Evolutionary conservation across 1,140 invertebrate genomes (phyloP), one percentile per base, ranked within the genome.

Genomic region (Acromyrmex charruanus): DNA sequence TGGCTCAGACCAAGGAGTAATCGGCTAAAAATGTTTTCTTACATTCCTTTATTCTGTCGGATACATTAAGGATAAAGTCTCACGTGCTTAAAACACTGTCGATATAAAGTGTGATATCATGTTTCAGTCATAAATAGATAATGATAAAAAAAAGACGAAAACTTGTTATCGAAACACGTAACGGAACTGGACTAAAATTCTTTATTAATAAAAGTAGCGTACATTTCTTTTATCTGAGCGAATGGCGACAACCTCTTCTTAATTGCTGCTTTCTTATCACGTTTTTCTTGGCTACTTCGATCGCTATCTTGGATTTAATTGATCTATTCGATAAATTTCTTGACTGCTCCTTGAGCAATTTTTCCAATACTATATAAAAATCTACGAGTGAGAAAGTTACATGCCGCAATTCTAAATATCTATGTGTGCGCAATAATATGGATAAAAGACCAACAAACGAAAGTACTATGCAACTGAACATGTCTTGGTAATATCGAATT

Each of bases 401-500:
- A 31, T 81, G 31, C 66, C 21, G 16, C 79, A 44, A 31, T n/a
- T 81, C 65, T 14, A 16, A 71, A 58, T 55, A 71, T 16, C 5
- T 35, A 35, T 6, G 4, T 35, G 49, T 18, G 31, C 25, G 51
- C 31, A 53, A 39, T n/a, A 58, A 81, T 66, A 53, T 4, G 16
- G 35, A 44, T 71, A 71, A 81, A 71, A 81, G 79, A 35, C 53
- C 65, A 59, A 35, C 77, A 10, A 81, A 81, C 79, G 79, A 81
- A 81, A 81, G 79, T 81, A 81, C 3, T 58, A 21, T 28, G 65
- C 49, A 55, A 44, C 39, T 44, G 61, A 59, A 81, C 65, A 28
- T 71, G 65, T 49, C 79, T 28, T 66, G 35, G 9, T 71, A 59
- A 14, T 71, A 55, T 44, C 14, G 16, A 14, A 58, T 68, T 71